Conservation (phyloP, 2,113 vertebrate genomes). For the Polyodon spathula region DNA sequence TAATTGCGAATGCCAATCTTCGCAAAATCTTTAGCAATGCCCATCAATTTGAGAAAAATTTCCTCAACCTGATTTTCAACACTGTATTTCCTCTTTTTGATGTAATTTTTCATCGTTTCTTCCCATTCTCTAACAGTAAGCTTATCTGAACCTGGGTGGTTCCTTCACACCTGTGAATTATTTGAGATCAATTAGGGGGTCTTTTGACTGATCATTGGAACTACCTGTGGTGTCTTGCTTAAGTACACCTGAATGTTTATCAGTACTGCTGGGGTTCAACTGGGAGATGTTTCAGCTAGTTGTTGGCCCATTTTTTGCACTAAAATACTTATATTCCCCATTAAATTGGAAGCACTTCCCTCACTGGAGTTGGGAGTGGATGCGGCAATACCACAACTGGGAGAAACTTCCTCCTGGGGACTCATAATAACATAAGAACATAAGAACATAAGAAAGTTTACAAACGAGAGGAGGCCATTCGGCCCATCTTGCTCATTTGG, state of each 20-base stretch:
- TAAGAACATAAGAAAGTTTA: too few species aligned
- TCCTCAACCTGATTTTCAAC: slow-evolving; percentile 15
- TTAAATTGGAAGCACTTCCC: background rate
- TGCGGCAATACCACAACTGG: background rate
- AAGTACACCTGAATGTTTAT: background rate
- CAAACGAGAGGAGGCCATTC: too few species aligned
- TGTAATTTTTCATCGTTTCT: slow-evolving; percentile 14
- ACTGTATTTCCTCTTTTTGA: slow-evolving; percentile 6
- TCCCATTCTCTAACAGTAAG: slow-evolving; percentile 18
- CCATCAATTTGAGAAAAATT: slow-evolving; percentile 16
- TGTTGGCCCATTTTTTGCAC: slow-evolving; percentile 12
- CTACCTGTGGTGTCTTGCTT: background rate
- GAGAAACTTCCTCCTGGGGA: too few species aligned
- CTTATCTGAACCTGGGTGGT: slow-evolving; percentile 10
- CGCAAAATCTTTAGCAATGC: slow-evolving; percentile 16
- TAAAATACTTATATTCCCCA: slow-evolving; percentile 8
- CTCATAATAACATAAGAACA: too few species aligned
- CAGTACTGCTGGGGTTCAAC: background rate
- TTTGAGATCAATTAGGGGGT: slow-evolving; percentile 7
- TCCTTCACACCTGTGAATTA: slow-evolving; percentile 17
- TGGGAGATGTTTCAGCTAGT: slow-evolving; percentile 14
- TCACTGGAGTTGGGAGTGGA: background rate
- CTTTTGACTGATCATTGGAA: background rate
- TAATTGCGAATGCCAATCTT: slow-evolving; percentile 16
- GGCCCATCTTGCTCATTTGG: too few species aligned